Evolutionary conservation across 2,888 invertebrate genomes (phyloP).

Genomic region (Schizaphis graminum): DNA sequence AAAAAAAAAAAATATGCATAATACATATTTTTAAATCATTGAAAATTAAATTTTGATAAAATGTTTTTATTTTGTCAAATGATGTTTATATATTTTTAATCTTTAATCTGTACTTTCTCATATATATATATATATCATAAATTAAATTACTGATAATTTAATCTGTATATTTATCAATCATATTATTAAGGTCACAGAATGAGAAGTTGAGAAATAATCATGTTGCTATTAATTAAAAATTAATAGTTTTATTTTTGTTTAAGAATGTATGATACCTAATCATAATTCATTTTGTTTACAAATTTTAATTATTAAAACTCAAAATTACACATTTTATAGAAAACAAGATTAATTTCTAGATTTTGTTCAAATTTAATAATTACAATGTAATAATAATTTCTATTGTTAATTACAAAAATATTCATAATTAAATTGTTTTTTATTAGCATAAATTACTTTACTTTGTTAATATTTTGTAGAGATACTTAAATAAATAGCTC

Average conservation of each 20-base stretch:
- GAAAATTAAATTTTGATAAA: background rate
- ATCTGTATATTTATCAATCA: background rate
- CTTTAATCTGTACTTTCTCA: background rate
- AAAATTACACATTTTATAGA: background rate
- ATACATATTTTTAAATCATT: background rate
- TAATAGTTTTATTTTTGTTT: background rate
- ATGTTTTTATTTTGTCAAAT: background rate
- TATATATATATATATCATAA: background rate
- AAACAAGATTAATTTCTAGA: background rate
- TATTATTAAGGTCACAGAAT: constrained; percentile 6
- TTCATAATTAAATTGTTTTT: background rate
- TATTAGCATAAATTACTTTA: background rate
- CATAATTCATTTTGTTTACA: no score
- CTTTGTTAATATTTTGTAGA: background rate
- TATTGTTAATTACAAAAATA: background rate
- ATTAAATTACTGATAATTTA: background rate
- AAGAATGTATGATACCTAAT: background rate
- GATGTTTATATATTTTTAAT: background rate
- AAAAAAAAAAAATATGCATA: no score
- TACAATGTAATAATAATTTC: background rate
- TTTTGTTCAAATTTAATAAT: background rate
- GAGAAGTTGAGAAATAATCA: background rate
- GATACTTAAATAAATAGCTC: background rate
- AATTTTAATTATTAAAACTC: background rate
- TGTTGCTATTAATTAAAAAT: background rate